These are phyloP conservation scores for Spisula solida DNA, from an alignment of 2,888 invertebrate species.

Conservation along the genomic window DNA sequence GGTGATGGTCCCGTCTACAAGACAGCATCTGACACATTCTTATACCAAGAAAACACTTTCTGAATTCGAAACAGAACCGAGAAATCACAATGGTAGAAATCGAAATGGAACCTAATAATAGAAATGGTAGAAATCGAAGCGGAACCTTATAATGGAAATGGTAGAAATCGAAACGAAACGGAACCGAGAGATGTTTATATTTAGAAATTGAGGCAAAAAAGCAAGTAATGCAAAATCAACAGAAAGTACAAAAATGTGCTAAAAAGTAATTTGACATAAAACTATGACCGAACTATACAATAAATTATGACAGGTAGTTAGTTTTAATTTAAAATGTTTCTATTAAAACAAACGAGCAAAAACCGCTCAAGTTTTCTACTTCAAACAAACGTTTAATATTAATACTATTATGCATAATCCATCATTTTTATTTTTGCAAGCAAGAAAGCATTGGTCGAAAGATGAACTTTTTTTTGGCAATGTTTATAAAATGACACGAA, in stretches of 20 bases:
- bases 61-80: too few species aligned
- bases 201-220: background rate
- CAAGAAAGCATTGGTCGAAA: background rate
- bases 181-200: too few species aligned
- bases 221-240: background rate
- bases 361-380: background rate
- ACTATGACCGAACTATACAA: background rate
- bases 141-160: too few species aligned
- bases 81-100: too few species aligned
- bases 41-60: too few species aligned
- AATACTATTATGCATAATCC: background rate
- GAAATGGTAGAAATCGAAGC: too few species aligned
- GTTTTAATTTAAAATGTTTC: constrained; percentile 14
- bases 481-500: constrained; percentile 1
- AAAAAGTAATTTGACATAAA: constrained; percentile 2
- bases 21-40: too few species aligned
- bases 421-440: background rate
- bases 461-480: background rate
- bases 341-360: constrained; percentile 10
- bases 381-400: background rate
- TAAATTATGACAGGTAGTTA: constrained; percentile 3
- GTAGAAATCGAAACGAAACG: too few species aligned
- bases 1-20: too few species aligned
- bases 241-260: background rate
- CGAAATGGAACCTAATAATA: too few species aligned